Evolutionary conservation across 1,140 invertebrate species (phyloP).

Genomic region (Eurosta solidaginis): DNA sequence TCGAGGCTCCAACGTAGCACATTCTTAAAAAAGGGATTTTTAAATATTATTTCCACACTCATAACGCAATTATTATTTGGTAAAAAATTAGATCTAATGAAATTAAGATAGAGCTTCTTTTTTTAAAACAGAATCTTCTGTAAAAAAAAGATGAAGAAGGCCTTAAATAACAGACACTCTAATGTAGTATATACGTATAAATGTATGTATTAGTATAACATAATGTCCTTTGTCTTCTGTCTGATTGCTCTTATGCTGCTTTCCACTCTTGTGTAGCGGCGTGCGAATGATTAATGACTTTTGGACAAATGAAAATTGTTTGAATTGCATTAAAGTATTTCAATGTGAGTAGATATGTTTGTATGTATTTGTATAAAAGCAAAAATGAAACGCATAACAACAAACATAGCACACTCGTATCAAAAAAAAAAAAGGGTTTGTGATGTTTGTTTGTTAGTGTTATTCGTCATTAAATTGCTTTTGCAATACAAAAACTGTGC

Average conservation of each 20-base stretch:
- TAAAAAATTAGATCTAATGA: no score
- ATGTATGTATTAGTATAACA: background rate
- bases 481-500: background rate
- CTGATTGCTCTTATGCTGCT: background rate
- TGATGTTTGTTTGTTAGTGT: background rate
- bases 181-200: no score
- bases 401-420: no score
- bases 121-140: no score
- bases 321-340: conserved; percentile 32
- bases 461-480: background rate
- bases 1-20: no score
- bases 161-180: no score
- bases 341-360: no score
- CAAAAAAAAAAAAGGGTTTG: conserved; percentile 25
- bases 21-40: no score
- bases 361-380: conserved; percentile 4
- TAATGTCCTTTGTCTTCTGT: conserved; percentile 10
- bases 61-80: no score
- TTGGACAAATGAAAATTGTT: conserved; percentile 36
- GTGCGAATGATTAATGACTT: conserved; percentile 37
- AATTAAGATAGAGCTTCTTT: no score
- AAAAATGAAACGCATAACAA: conserved; percentile 11
- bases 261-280: conserved; percentile 29
- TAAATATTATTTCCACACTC: no score
- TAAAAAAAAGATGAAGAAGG: no score